phyloP scores from a whole-genome alignment of 1,140 invertebrate species.

The Drosophila paulistorum region DNA sequence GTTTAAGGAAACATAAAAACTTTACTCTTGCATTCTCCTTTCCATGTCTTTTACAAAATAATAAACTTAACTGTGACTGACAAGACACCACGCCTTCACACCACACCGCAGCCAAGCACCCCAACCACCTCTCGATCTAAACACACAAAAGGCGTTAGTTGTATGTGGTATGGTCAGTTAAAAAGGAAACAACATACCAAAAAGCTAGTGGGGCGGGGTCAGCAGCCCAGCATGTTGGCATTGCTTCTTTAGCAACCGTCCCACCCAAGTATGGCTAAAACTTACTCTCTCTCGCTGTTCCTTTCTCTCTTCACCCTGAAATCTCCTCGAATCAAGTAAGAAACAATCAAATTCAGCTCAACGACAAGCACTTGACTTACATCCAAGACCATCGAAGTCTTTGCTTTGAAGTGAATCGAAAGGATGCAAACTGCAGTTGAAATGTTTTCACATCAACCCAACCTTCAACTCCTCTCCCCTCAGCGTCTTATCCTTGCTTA shows the following conservation, averaged over 20 bases:
- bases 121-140: not conserved
- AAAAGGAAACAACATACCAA: slow-evolving; percentile 8
- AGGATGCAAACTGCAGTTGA: slow-evolving; percentile 15
- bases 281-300: not conserved
- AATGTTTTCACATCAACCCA: slow-evolving; percentile 1
- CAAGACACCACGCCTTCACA: slow-evolving; percentile 1
- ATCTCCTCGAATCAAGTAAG: slow-evolving; percentile 9
- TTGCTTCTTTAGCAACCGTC: not conserved
- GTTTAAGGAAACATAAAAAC: not conserved
- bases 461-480: not conserved
- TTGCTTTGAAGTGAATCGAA: slow-evolving; percentile 24
- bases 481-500: not conserved
- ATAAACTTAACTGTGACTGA: slow-evolving; percentile 24
- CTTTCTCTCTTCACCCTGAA: not conserved
- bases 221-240: not conserved
- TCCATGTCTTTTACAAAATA: slow-evolving; percentile 10
- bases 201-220: not conserved
- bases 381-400: slow-evolving; percentile 12
- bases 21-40: slow-evolving; percentile 7
- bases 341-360: slow-evolving; percentile 59
- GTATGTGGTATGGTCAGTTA: slow-evolving; percentile 39
- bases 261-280: not conserved
- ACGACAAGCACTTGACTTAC: slow-evolving; percentile 43
- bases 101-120: not conserved
- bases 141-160: slow-evolving; percentile 55